These are phyloP conservation scores for Brachyptera putata DNA, from an alignment of 2,888 invertebrate species.

Conservation along the genomic window DNA sequence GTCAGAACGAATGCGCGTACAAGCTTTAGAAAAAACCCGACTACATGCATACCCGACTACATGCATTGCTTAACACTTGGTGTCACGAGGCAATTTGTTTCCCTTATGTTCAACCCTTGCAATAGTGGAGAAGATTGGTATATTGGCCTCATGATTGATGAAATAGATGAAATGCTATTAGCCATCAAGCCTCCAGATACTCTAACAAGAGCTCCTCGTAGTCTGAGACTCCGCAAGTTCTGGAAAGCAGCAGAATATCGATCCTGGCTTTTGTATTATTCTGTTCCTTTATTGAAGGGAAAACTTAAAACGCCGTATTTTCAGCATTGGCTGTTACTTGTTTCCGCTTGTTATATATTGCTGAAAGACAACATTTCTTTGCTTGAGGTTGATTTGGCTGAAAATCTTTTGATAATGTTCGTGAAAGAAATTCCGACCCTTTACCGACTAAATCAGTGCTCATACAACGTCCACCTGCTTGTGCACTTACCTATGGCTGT, in stretches of 20 bases:
- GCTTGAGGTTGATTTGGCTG: neutral
- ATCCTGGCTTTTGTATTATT: slow-evolving; percentile 34
- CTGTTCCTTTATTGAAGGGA: slow-evolving; percentile 30
- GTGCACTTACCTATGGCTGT: slow-evolving; percentile 33
- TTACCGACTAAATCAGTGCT: slow-evolving; percentile 31
- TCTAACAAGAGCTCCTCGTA: slow-evolving; percentile 32
- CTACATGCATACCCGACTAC: neutral
- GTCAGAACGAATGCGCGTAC: no score
- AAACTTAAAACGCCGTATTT: slow-evolving; percentile 32
- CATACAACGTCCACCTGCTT: slow-evolving; percentile 36
- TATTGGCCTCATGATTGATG: neutral
- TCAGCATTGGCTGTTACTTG: slow-evolving; percentile 35
- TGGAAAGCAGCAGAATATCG: slow-evolving; percentile 35
- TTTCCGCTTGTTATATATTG: slow-evolving; percentile 31
- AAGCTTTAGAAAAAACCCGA: no score
- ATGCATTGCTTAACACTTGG: neutral
- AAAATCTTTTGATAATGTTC: slow-evolving; percentile 30
- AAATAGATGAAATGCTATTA: neutral
- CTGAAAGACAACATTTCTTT: slow-evolving; percentile 28
- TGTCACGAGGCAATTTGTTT: neutral
- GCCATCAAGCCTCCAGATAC: slow-evolving; percentile 4
- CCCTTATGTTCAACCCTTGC: neutral
- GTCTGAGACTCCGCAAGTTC: slow-evolving; percentile 24
- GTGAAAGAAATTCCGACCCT: slow-evolving; percentile 30
- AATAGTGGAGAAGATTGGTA: neutral